Conservation (phyloP, 2,113 vertebrate species). For the Melanerpes aurifrons region DNA sequence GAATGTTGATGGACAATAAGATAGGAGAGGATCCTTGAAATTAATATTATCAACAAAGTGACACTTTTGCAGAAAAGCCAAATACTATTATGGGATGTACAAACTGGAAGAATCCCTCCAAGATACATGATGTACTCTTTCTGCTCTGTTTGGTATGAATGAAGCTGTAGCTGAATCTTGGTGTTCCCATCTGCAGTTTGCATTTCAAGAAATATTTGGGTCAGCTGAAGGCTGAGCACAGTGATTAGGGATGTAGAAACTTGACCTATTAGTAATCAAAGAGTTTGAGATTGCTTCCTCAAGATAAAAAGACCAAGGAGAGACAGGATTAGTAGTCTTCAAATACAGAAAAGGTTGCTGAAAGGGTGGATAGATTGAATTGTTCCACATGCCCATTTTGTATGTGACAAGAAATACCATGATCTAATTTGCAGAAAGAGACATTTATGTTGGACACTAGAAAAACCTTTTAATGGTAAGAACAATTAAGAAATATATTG, state of each 20-base stretch:
- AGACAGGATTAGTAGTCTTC: neutral
- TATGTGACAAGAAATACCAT: neutral
- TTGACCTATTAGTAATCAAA: slow-evolving; percentile 17
- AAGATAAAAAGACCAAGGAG: slow-evolving; percentile 12
- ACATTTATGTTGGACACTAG: neutral
- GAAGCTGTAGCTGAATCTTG: neutral
- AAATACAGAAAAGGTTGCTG: neutral
- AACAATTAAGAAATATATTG: neutral
- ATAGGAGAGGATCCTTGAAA: neutral
- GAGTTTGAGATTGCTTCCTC: neutral
- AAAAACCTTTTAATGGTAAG: neutral
- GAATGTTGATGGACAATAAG: neutral
- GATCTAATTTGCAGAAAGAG: neutral
- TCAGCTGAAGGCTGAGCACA: slow-evolving; percentile 10
- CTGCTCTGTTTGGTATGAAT: slow-evolving; percentile 47
- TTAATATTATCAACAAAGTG: slow-evolving; percentile 4
- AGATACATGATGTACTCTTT: slow-evolving; percentile 22
- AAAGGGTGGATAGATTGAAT: neutral
- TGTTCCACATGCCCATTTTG: neutral
- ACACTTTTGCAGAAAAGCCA: slow-evolving; percentile 21
- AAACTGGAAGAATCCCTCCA: slow-evolving; percentile 13
- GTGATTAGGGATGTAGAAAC: neutral
- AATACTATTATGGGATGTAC: neutral
- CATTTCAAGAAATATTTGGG: slow-evolving; percentile 35
- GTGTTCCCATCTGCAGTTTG: neutral